phyloP scores from a whole-genome alignment of 2,888 invertebrate species.

The Leptinotarsa haldemani region DNA sequence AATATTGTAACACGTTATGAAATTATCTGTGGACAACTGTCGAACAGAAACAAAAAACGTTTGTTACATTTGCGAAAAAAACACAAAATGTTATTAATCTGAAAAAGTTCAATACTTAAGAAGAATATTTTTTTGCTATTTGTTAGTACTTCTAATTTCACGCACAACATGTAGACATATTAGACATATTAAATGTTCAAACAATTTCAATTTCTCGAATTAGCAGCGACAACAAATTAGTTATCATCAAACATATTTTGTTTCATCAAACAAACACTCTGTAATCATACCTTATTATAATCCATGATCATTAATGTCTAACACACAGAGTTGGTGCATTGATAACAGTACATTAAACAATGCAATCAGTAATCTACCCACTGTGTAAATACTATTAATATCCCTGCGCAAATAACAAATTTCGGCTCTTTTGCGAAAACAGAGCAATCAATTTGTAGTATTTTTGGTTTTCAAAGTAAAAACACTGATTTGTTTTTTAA shows the following conservation, averaged over 20 bases:
- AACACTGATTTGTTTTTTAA: no score
- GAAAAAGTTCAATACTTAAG: no score
- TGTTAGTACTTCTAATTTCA: no score
- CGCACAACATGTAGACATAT: no score
- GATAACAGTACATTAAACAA: conserved; percentile 8
- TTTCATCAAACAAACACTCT: neutral
- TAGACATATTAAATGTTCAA: neutral
- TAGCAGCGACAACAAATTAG: neutral
- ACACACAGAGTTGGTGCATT: neutral
- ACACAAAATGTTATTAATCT: no score
- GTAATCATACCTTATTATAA: conserved; percentile 8
- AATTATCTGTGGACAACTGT: no score
- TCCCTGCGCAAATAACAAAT: conserved; percentile 8
- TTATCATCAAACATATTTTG: neutral
- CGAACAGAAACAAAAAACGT: no score
- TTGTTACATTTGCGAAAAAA: no score
- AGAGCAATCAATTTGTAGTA: neutral
- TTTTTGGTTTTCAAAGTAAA: neutral
- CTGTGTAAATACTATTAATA: conserved; percentile 2
- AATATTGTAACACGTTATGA: no score
- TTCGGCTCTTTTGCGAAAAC: conserved; percentile 1
- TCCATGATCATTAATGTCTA: neutral
- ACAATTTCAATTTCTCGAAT: neutral
- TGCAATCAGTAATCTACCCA: conserved; percentile 1
- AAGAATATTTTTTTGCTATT: no score